A percentile compares a stretch with the other conserved stretches of the same genome.
Evolutionary conservation across 2,113 vertebrate species (phyloP).

Genomic region (Gobiocypris rarus): DNA sequence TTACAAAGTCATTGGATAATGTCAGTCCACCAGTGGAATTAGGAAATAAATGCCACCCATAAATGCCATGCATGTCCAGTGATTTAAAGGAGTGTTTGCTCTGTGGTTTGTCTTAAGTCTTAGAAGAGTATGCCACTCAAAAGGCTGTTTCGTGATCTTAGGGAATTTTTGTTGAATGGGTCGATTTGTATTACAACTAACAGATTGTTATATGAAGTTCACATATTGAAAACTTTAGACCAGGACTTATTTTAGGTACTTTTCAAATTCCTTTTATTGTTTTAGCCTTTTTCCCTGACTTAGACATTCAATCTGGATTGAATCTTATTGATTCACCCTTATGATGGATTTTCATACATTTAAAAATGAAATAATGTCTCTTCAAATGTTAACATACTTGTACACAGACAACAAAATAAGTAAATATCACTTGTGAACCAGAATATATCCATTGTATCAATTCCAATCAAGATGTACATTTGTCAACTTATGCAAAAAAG

Average conservation of each 20-base stretch:
- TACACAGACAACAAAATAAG: background rate
- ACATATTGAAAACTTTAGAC: background rate
- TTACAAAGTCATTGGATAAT: background rate
- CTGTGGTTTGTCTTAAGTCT: background rate
- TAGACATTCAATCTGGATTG: too few species aligned
- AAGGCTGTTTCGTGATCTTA: background rate
- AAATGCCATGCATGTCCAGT: background rate
- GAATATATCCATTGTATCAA: background rate
- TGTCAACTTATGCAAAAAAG: background rate
- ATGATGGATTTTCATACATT: background rate
- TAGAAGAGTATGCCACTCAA: background rate
- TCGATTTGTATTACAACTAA: background rate
- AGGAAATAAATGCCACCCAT: conserved; percentile 2
- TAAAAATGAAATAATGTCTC: background rate
- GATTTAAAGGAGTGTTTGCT: background rate
- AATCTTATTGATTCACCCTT: too few species aligned
- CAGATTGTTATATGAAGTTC: background rate
- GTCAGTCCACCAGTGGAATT: background rate
- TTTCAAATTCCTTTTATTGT: background rate
- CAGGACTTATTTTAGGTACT: background rate
- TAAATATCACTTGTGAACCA: background rate
- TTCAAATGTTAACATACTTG: background rate
- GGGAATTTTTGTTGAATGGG: background rate
- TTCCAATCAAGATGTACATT: background rate
- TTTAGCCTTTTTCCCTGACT: background rate